Percentiles rank a stretch among this genome's conserved stretches.
Conservation (phyloP, 1,140 invertebrate genomes). For the Trialeurodes vaporariorum region DNA sequence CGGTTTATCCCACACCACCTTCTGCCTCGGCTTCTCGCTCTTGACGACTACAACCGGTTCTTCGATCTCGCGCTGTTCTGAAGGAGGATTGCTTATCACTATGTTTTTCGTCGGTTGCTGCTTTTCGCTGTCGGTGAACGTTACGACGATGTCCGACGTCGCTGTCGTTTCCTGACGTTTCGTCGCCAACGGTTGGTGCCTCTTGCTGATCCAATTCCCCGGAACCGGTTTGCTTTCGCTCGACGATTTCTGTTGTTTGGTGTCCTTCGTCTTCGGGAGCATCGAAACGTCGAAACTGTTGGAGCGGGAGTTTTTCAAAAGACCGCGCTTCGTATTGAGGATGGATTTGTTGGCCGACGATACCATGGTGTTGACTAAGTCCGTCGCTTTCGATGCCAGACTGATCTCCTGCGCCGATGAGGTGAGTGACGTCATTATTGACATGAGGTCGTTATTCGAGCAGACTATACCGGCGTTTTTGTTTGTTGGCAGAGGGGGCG, state of each 20-base stretch:
- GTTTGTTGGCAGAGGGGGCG: conserved; percentile 1
- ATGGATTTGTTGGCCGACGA: conserved; percentile 29
- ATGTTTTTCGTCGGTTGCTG: conserved; percentile 21
- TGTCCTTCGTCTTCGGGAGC: conserved; percentile 40
- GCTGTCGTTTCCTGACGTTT: conserved; percentile 1
- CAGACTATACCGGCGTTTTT: conserved; percentile 47
- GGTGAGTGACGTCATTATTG: conserved; percentile 63
- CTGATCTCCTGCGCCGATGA: conserved; percentile 62
- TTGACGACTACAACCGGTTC: too few relatives aligned
- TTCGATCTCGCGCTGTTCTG: conserved; percentile 13
- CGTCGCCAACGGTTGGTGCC: conserved; percentile 54
- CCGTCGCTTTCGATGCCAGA: conserved; percentile 40
- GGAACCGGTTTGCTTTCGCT: conserved; percentile 31
- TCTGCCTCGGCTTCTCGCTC: neutral
- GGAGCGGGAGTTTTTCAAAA: conserved; percentile 51
- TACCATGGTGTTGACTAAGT: conserved; percentile 38
- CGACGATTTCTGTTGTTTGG: conserved; percentile 27
- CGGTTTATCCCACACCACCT: conserved; percentile 55
- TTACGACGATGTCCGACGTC: conserved; percentile 23
- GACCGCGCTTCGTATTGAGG: conserved; percentile 37
- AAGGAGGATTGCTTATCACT: conserved; percentile 9
- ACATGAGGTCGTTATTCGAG: conserved; percentile 64
- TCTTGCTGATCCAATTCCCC: conserved; percentile 58
- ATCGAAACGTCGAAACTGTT: conserved; percentile 71
- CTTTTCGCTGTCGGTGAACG: conserved; percentile 30